These are phyloP conservation scores for Idaea aversata DNA, from an alignment of 2,888 invertebrate species.

Conservation along the genomic window DNA sequence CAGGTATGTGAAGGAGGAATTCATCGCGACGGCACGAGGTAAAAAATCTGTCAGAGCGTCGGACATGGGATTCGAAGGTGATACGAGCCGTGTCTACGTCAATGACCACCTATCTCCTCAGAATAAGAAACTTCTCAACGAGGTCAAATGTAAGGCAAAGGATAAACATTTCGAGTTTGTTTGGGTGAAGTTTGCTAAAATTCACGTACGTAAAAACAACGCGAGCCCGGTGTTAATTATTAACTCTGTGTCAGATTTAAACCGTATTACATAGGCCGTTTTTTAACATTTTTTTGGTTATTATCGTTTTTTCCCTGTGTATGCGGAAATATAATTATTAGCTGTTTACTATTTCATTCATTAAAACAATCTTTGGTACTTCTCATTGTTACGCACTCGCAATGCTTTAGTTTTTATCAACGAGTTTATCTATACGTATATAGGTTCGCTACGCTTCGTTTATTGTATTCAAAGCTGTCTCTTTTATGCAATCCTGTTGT, in stretches of 20 bases:
- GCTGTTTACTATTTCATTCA: too few relatives aligned
- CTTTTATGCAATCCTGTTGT: too few relatives aligned
- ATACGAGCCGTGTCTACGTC: neutral
- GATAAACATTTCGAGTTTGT: slow-evolving; percentile 12
- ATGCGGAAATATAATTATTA: too few relatives aligned
- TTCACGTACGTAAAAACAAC: slow-evolving; percentile 17
- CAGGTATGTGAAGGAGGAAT: slow-evolving; percentile 14
- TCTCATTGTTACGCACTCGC: too few relatives aligned
- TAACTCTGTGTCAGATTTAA: slow-evolving; percentile 11
- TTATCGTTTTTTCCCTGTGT: too few relatives aligned
- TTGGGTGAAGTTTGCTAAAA: slow-evolving; percentile 17
- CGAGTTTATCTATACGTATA: too few relatives aligned
- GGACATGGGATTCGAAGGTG: slow-evolving; percentile 10
- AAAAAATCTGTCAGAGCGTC: slow-evolving; percentile 6
- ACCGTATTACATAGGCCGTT: slow-evolving; percentile 10
- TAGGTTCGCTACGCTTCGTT: too few relatives aligned
- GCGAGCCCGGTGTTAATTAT: slow-evolving; percentile 8
- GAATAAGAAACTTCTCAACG: slow-evolving; percentile 12
- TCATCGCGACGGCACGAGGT: slow-evolving; percentile 11
- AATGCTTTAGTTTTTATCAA: too few relatives aligned
- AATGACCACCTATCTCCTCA: slow-evolving; percentile 10
- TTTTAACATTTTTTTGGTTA: neutral
- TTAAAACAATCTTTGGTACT: too few relatives aligned
- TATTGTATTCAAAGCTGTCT: too few relatives aligned
- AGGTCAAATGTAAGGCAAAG: slow-evolving; percentile 9